Evolutionary conservation across 1,140 invertebrate genomes (phyloP).

Genomic region (Magallana angulata): DNA sequence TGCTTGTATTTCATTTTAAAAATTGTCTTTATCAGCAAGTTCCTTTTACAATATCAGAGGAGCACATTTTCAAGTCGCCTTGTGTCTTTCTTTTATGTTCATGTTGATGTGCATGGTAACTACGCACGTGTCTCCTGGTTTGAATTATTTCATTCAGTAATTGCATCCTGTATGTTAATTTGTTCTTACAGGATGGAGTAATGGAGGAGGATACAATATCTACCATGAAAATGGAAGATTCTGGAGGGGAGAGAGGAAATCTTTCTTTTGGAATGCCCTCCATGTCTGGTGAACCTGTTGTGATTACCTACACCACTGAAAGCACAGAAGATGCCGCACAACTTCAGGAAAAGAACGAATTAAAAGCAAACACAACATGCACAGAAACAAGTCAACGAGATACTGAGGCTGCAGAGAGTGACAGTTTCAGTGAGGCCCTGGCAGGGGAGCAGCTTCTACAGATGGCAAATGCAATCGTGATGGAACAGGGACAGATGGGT

Average conservation of each 20-base stretch:
- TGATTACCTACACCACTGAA: constrained; percentile 1
- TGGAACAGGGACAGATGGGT: constrained; percentile 7
- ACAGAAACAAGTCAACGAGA: not conserved
- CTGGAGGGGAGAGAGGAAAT: not conserved
- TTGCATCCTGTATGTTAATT: not conserved
- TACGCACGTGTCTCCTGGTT: not conserved
- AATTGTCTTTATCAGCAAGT: too few species aligned
- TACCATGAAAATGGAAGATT: not conserved
- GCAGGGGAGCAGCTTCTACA: constrained; percentile 44
- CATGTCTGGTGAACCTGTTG: constrained; percentile 21
- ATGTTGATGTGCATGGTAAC: too few species aligned
- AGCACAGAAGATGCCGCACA: not conserved
- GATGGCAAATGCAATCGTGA: constrained; percentile 38
- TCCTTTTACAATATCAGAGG: too few species aligned
- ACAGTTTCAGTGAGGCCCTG: constrained; percentile 42
- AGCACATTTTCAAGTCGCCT: too few species aligned
- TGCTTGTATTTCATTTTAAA: too few species aligned
- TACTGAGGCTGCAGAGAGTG: not conserved
- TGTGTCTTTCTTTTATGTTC: too few species aligned
- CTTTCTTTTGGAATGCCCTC: not conserved
- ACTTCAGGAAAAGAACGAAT: not conserved
- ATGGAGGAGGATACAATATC: not conserved
- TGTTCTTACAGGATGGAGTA: not conserved
- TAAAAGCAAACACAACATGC: not conserved
- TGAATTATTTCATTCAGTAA: not conserved